Conservation (phyloP, 2,888 invertebrate genomes). For the Sarcophaga carnaria region DNA sequence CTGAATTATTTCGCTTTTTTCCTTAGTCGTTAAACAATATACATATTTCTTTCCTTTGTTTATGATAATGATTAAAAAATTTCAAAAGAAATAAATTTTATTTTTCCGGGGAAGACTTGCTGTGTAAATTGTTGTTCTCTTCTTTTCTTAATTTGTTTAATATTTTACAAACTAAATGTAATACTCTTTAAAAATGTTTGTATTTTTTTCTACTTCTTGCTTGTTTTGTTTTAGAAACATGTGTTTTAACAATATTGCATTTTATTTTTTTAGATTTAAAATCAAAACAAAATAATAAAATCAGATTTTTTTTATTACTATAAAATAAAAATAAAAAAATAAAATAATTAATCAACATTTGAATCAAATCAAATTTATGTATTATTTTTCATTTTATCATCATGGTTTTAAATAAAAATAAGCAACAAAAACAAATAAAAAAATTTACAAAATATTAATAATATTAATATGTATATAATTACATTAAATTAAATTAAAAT, state of each 20-base stretch:
- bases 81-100: too few species aligned
- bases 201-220: too few species aligned
- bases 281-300: too few species aligned
- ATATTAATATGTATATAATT: conserved; percentile 49
- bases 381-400: conserved; percentile 23
- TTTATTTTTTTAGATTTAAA: too few species aligned
- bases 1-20: too few species aligned
- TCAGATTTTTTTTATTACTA: background rate
- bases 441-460: conserved; percentile 60
- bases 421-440: conserved; percentile 69
- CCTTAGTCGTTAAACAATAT: too few species aligned
- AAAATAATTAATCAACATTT: conserved; percentile 60
- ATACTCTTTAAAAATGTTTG: too few species aligned
- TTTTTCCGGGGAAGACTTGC: background rate
- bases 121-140: background rate
- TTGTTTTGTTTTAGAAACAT: too few species aligned
- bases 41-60: too few species aligned
- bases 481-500: conserved; percentile 41
- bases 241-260: too few species aligned
- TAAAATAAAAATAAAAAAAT: conserved; percentile 41
- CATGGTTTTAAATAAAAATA: conserved; percentile 66
- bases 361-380: conserved; percentile 40
- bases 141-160: conserved; percentile 7
- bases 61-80: too few species aligned
- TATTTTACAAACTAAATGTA: background rate